Conservation (phyloP, 2,888 invertebrate species). For the Brenthis ino region DNA sequence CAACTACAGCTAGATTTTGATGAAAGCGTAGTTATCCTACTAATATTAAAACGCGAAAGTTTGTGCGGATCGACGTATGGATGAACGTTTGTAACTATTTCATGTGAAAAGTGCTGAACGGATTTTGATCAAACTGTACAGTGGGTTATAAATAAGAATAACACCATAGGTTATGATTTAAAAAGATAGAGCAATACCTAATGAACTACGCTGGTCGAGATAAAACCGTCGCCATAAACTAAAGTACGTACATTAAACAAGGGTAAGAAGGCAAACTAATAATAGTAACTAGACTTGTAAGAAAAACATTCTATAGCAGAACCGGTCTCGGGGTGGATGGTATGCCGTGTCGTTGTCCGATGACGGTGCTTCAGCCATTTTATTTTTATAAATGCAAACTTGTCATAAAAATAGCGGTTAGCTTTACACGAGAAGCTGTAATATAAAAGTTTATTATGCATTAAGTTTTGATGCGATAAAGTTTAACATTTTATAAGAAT, state of each 20-base stretch:
- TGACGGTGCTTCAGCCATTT: constrained; percentile 13
- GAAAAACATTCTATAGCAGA: constrained; percentile 19
- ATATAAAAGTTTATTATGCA: background rate
- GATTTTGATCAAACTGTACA: too few relatives aligned
- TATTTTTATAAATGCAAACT: constrained; percentile 31
- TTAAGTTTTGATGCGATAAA: background rate
- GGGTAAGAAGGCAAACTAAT: constrained; percentile 1
- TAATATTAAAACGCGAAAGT: too few relatives aligned
- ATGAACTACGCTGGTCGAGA: too few relatives aligned
- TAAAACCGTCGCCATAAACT: background rate
- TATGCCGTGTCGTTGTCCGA: constrained; percentile 30
- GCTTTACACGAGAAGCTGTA: background rate
- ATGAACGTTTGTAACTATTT: too few relatives aligned
- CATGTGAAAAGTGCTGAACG: too few relatives aligned
- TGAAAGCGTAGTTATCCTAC: too few relatives aligned
- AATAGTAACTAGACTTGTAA: background rate
- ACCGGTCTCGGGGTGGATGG: constrained; percentile 28
- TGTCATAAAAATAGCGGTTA: constrained; percentile 13
- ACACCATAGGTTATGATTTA: too few relatives aligned
- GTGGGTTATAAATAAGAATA: too few relatives aligned
- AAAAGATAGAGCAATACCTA: too few relatives aligned
- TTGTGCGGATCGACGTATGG: too few relatives aligned
- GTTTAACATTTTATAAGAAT: background rate
- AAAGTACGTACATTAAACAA: background rate
- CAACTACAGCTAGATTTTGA: too few relatives aligned